Evolutionary conservation across 2,888 invertebrate genomes (phyloP), one percentile per base, ranked within the genome.

Genomic region (Drosophila greeni): DNA sequence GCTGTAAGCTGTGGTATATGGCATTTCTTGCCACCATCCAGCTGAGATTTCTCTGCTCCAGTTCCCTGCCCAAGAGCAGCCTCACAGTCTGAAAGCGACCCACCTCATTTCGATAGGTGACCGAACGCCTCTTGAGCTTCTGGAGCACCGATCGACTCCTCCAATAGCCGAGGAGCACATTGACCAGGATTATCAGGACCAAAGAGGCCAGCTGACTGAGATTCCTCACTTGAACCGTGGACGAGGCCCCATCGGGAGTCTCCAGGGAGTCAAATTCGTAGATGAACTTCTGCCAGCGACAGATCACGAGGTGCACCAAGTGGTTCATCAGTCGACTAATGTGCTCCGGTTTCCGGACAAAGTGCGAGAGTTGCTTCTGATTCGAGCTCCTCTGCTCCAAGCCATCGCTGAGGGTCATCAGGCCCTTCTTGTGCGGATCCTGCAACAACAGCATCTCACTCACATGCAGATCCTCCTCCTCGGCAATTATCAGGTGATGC

Each of bases 271-370:
- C 95, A 72, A 94, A 94, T 78, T 93, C 92, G 24, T 92, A 93
- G 7, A 94, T 91, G 74, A 95, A 94, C 79, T 94, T 94, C 82
- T 95, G 95, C 95, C 95, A 95, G 20, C 91, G 90, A 75, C 94
- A 94, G 18, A 93, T 92, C 33, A 94, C 87, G 64, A 92, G 92
- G 75, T 94, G 93, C 39, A 91, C 91, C 14, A 95, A 74, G 72
- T 93, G 93, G 37, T 92, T 91, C 86, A 92, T 92, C 11, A 95
- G 89, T 58, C 92, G 91, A 23, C 92, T 92, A 51, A 94, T 91
- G 18, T 92, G 92, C 64, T 91, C 90, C 0, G 92, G 92, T 20
- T 90, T 89, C 12, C 91, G 91, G 43, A 92, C 90, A 11, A 93
- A 90, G 65, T 91, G 74, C 90, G 87, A 66, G 89, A 92, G 85